Conservation (phyloP, 1,140 invertebrate species). For the Drosophila willistoni region DNA sequence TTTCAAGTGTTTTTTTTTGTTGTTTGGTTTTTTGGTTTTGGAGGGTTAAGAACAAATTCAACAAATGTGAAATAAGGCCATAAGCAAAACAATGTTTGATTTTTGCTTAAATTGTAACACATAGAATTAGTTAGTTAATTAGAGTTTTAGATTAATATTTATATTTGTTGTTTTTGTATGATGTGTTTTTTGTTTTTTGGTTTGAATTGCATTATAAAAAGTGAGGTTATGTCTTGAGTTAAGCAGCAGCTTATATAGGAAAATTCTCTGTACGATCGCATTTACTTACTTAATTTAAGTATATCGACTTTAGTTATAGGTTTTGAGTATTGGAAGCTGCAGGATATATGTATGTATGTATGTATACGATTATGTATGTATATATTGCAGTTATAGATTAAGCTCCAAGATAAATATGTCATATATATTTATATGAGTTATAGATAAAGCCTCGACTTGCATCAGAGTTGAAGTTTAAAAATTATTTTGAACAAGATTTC, state of each 20-base stretch:
- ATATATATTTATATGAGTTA: background rate
- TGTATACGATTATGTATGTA: background rate
- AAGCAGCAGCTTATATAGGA: slow-evolving; percentile 52
- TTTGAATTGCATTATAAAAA: slow-evolving; percentile 60
- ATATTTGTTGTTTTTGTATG: slow-evolving; percentile 9
- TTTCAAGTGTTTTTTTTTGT: slow-evolving; percentile 10
- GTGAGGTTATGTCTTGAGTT: slow-evolving; percentile 35
- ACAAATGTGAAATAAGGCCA: slow-evolving; percentile 66
- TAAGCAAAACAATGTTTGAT: slow-evolving; percentile 48
- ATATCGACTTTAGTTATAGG: slow-evolving; percentile 12
- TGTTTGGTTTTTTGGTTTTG: slow-evolving; percentile 22
- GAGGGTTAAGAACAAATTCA: slow-evolving; percentile 52
- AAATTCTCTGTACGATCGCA: slow-evolving; percentile 31
- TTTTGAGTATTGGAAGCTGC: slow-evolving; percentile 53
- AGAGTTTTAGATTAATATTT: slow-evolving; percentile 25
- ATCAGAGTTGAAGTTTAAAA: slow-evolving; percentile 16
- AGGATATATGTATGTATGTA: slow-evolving; percentile 38
- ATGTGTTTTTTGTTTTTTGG: slow-evolving; percentile 14
- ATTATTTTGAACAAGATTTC: slow-evolving; percentile 3
- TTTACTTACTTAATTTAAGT: slow-evolving; percentile 8
- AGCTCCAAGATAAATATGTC: slow-evolving; percentile 15
- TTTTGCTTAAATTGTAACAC: slow-evolving; percentile 47
- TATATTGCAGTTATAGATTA: background rate
- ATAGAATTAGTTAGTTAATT: slow-evolving; percentile 28
- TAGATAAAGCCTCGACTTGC: slow-evolving; percentile 13